phyloP scores from a whole-genome alignment of 2,797 vertebrate genomes.

The Lepus townsendii region DNA sequence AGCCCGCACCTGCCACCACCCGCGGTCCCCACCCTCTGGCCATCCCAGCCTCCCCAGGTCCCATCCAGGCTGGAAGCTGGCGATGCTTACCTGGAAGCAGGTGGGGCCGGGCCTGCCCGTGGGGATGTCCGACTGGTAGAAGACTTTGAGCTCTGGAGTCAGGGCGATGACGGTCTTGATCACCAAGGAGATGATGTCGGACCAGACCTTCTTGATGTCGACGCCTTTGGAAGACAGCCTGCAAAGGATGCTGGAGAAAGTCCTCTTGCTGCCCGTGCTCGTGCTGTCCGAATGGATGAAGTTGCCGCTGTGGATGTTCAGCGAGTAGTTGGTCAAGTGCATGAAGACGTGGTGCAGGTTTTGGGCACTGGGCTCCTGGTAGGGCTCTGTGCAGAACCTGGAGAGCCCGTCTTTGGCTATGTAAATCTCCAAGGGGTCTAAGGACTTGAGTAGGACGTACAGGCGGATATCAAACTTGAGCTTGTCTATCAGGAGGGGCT shows the following conservation, averaged over 20 bases:
- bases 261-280: conserved; percentile 98
- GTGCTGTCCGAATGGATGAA: conserved; percentile 96
- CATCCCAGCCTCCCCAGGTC: background rate
- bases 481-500: conserved; percentile 97
- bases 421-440: conserved; percentile 98
- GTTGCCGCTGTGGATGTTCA: conserved; percentile 97
- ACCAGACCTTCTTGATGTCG: conserved; percentile 98
- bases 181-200: conserved; percentile 97
- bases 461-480: conserved; percentile 99
- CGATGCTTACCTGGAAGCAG: conserved; percentile 95
- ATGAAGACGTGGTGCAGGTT: conserved; percentile 97
- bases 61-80: background rate
- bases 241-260: conserved; percentile 96
- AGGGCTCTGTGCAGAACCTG: conserved; percentile 98
- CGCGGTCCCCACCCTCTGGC: background rate
- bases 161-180: conserved; percentile 98
- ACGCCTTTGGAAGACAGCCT: conserved; percentile 94
- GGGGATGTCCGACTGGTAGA: conserved; percentile 96
- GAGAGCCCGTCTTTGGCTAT: conserved; percentile 98
- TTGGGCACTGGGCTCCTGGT: conserved; percentile 96
- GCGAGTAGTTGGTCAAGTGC: conserved; percentile 99
- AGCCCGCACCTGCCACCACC: background rate
- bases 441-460: conserved; percentile 96
- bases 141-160: conserved; percentile 96
- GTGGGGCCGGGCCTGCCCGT: conserved; percentile 96